Conservation (phyloP, 2,888 invertebrate species). For the Anthophora plumipes region DNA sequence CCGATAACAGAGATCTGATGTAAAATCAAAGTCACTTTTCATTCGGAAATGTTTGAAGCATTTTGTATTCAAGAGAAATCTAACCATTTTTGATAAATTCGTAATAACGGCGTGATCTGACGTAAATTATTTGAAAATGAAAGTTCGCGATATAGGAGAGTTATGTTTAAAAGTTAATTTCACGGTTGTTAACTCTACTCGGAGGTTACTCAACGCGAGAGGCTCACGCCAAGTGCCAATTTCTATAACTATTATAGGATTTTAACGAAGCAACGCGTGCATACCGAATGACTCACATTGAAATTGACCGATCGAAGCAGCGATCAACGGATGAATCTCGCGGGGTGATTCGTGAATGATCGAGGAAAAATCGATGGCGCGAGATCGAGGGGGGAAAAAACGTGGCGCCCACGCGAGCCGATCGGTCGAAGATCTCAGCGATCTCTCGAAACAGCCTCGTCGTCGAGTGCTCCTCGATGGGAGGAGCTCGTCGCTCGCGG, state of each 20-base stretch:
- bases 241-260: not conserved
- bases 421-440: constrained; percentile 61
- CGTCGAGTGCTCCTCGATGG: constrained; percentile 69
- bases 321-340: not conserved
- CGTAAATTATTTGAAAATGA: too few species aligned
- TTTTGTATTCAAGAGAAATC: too few species aligned
- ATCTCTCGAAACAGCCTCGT: constrained; percentile 53
- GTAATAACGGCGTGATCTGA: too few species aligned
- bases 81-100: too few species aligned
- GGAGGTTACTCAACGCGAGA: not conserved
- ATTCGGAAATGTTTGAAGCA: too few species aligned
- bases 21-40: too few species aligned
- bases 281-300: constrained; percentile 7
- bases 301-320: constrained; percentile 13
- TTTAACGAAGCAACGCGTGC: not conserved
- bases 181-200: not conserved
- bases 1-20: too few species aligned
- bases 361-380: constrained; percentile 31
- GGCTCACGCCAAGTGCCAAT: not conserved
- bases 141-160: too few species aligned
- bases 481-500: constrained; percentile 78
- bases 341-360: constrained; percentile 10
- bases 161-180: too few species aligned
- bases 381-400: constrained; percentile 38
- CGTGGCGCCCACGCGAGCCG: constrained; percentile 52